Evolutionary conservation across 2,113 vertebrate species (phyloP), one percentile per base, ranked within the genome.

Genomic region (Vulpes ferrilata): DNA sequence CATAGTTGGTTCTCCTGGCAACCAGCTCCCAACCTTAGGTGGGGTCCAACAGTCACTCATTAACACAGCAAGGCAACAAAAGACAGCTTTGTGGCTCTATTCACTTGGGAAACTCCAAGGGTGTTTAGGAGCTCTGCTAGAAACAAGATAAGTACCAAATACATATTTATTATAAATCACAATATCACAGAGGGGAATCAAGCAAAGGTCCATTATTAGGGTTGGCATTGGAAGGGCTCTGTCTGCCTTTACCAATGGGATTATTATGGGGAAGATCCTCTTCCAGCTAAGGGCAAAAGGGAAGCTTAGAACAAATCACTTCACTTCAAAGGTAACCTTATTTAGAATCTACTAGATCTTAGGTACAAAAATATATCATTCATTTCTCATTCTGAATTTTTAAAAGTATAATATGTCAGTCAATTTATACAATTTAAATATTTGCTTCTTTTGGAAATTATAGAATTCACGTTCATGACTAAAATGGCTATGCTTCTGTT

Each of bases 401-500:
- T 48, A 25, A 13, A 86, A 92, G 20, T 57, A 10, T 8, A 38
- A 9, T 86, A 59, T 35, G 91, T 86, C 27, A 83, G 27, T 5
- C 3, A 91, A 65, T 53, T 73, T 96, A 88, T 51, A 13, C 15
- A 53, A 74, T 93, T 86, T 80, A n/a, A 92, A 13, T 92, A 48
- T 92, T 83, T 93, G n/a, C 25, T 84, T 84, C 65, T 88, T 12
- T 17, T 76, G 27, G 84, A 95, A 92, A 55, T 88, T 30, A 69
- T 0, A 84, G 27, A 71, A 81, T 78, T 76, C 10, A 5, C 20
- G 19, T 88, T 87, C 80, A 65, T 78, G 80, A 80, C 25, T 71
- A 43, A 90, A 83, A 53, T 25, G n/a, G 17, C 19, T 73, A 67
- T 59, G 57, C 35, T 79, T 65, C 30, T 57, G 27, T 85, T 57